These are phyloP conservation scores for Aptenodytes patagonicus DNA, from an alignment of 2,113 vertebrate genomes.

Conservation along the genomic window DNA sequence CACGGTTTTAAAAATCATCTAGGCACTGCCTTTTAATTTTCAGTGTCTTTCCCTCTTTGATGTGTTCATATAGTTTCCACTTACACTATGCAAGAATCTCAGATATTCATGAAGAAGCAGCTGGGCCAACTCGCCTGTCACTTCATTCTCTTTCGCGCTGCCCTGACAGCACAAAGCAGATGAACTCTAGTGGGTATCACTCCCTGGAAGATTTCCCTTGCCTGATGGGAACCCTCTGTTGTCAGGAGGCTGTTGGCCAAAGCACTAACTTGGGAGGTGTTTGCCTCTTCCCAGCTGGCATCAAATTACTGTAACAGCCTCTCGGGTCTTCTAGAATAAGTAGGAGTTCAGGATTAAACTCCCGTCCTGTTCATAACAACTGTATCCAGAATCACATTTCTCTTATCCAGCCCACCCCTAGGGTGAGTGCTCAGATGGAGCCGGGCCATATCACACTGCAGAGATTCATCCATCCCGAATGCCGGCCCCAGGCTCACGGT, in stretches of 20 bases:
- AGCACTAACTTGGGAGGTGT: constrained; percentile 12
- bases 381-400: background rate
- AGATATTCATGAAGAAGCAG: constrained; percentile 50
- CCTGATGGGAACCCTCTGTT: constrained; percentile 56
- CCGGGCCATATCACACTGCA: rapidly evolving
- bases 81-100: constrained; percentile 7
- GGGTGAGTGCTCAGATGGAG: background rate
- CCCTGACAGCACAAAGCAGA: constrained; percentile 40
- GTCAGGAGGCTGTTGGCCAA: constrained; percentile 42
- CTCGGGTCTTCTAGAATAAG: background rate
- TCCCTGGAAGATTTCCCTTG: constrained; percentile 53
- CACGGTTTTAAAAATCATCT: background rate
- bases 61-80: background rate
- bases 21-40: background rate
- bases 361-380: rapidly evolving
- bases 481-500: rapidly evolving
- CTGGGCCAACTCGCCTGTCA: constrained; percentile 51
- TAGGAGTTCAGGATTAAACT: background rate
- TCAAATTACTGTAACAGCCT: background rate
- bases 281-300: constrained; percentile 45
- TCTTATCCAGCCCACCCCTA: background rate
- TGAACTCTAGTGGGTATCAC: constrained; percentile 45
- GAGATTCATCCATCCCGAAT: background rate
- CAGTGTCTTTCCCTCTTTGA: constrained; percentile 19
- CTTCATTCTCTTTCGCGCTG: constrained; percentile 3